Evolutionary conservation across 2,113 vertebrate genomes (phyloP), one percentile per base, ranked within the genome.

Genomic region (Trogon surrucura): DNA sequence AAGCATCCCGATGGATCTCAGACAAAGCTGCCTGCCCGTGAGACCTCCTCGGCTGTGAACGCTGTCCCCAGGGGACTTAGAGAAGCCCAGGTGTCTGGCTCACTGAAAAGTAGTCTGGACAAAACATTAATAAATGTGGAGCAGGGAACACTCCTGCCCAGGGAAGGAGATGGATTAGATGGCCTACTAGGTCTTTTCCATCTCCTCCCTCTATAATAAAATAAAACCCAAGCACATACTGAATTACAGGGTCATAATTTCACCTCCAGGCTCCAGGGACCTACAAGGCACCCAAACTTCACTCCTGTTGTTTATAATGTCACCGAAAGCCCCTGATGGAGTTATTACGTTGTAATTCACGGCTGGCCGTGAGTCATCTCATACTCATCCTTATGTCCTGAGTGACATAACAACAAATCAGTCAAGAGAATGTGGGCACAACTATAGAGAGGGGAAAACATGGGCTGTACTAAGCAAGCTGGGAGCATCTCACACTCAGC

Each of bases 241-340:
- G 93, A 97, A 96, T 96, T 95, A 95, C 93, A 80, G 57, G 56
- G 89, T 66, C 61, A 80, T 96, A 91, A 96, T 91, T 96, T 89
- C 74, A 95, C 60, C 88, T 85, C 66, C 84, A 92, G 62, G 67
- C 89, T 91, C 56, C 53, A 57, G 73, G 61, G 85, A 97, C 48
- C 67, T 89, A 80, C 87, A 80, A 96, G 81, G 41, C 95, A 94
- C 93, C 91, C 85, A 92, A 89, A 91, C 58, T 95, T 88, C 16
- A 1, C 71, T 96, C 58, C 14, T 72, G 66, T 83, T 91, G 91
- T 97, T 97, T 93, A 92, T 93, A 88, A 94, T 77, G 75, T 72
- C 93, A 92, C 85, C 88, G 66, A 92, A 80, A 5, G 19, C 30
- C 47, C 26, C 47, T 73, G 93, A 96, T 93, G 91, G 93, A 95